These are phyloP conservation scores for Salminus brasiliensis DNA, from an alignment of 2,113 vertebrate genomes.

Conservation along the genomic window DNA sequence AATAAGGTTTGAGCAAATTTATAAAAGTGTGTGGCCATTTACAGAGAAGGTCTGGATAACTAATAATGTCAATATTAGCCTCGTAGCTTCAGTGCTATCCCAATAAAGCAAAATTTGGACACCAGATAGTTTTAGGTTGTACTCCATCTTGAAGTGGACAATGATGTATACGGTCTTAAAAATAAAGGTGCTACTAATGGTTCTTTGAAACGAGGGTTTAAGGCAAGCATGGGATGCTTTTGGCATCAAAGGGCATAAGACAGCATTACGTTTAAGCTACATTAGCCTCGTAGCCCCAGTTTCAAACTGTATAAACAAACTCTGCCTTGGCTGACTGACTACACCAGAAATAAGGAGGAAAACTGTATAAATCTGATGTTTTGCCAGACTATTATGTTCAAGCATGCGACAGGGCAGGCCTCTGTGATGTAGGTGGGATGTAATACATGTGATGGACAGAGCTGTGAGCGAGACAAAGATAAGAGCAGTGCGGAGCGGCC, in stretches of 20 bases:
- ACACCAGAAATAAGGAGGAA: not conserved
- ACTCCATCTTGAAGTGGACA: no score
- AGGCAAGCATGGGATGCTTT: conserved; percentile 16
- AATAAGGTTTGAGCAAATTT: no score
- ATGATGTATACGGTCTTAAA: no score
- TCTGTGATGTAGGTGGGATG: conserved; percentile 25
- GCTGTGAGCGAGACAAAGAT: conserved; percentile 62
- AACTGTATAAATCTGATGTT: not conserved
- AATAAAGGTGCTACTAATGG: no score
- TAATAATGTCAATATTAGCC: no score
- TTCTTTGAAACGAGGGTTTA: not conserved
- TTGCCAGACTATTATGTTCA: not conserved
- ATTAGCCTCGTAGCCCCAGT: not conserved
- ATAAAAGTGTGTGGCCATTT: no score
- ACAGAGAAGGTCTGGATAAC: no score
- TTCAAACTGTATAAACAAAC: not conserved
- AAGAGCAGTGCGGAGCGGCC: conserved; percentile 62
- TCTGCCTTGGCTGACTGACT: not conserved
- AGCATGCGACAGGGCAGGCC: conserved; percentile 17
- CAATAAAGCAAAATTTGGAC: no score
- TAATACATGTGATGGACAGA: conserved; percentile 39
- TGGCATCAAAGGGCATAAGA: not conserved
- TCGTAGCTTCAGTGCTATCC: no score
- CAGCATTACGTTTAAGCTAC: no score
- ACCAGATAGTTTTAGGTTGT: no score